Evolutionary conservation across 2,888 invertebrate species (phyloP), one percentile per base, ranked within the genome.

Genomic region (Melinaea menophilus): DNA sequence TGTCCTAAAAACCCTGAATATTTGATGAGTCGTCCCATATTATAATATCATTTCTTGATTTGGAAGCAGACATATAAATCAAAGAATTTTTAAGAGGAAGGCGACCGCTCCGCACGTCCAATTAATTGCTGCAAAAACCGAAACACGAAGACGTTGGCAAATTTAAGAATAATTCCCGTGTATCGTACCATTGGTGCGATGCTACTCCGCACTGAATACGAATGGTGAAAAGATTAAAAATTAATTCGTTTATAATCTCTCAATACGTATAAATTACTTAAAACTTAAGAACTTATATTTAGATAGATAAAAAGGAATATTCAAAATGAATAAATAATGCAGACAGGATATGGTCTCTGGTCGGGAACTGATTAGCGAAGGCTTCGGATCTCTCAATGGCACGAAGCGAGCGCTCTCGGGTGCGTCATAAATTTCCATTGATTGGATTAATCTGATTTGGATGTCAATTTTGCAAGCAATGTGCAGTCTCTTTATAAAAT

Each of bases 371-470:
- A 88, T 89, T 88, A 88, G 88, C 79, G 76, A 77, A 75, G 74
- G 77, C 72, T 71, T 73, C 80, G 78, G 85, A 87, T 85, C 85
- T 86, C 84, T 86, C 84, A 85, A 85, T 83, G 86, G 84, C 79
- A 75, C 73, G 77, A 75, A 67, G 71, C 75, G 72, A 77, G 85
- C 82, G 84, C 79, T 83, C 84, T 79, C 75, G 85, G 84, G 86
- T 86, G 89, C 88, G 86, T 91, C 91, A 91, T 91, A 91, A 91
- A 91, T 91, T 87, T 86, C 81, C 88, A 88, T 88, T 91, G 90
- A 90, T 91, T 88, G 90, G 90, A 88, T 89, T 91, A 90, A 91
- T 91, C 91, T 90, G 91, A 91, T 91, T 90, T 90, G 87, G 83
- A 86, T 88, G 89, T 88, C 88, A 88, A 88, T 86, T 90, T 90